Evolutionary conservation across 2,113 vertebrate genomes (phyloP).

Genomic region (Ailurus styani): DNA sequence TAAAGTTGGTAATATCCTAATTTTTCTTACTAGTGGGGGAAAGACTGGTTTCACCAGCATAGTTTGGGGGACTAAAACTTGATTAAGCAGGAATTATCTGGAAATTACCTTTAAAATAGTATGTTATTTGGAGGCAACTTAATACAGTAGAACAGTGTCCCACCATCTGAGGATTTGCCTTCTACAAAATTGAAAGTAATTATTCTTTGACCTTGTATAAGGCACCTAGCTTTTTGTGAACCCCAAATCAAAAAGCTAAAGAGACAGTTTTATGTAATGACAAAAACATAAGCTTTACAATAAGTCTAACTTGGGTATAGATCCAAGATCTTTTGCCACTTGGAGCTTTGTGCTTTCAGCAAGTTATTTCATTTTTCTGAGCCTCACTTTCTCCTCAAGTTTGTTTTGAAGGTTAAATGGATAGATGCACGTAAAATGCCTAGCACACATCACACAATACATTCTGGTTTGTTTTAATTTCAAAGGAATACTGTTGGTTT

Average conservation of each 20-base stretch:
- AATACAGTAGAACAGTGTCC: background rate
- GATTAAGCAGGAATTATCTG: background rate
- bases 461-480: conserved; percentile 27
- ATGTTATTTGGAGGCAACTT: conserved; percentile 13
- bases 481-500: background rate
- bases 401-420: conserved; percentile 13
- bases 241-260: background rate
- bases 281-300: background rate
- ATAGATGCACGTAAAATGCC: background rate
- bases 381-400: background rate
- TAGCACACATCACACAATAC: background rate
- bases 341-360: background rate
- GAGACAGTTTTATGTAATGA: background rate
- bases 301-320: background rate
- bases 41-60: background rate
- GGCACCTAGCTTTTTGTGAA: background rate
- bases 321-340: background rate
- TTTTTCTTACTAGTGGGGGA: background rate
- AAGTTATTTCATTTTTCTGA: background rate
- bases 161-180: background rate
- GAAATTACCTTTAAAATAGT: conserved; percentile 12
- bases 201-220: conserved; percentile 29
- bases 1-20: background rate
- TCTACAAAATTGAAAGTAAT: background rate
- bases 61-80: background rate